Evolutionary conservation across 1,140 invertebrate genomes (phyloP), one percentile per base, ranked within the genome.

Genomic region (Myzus persicae): DNA sequence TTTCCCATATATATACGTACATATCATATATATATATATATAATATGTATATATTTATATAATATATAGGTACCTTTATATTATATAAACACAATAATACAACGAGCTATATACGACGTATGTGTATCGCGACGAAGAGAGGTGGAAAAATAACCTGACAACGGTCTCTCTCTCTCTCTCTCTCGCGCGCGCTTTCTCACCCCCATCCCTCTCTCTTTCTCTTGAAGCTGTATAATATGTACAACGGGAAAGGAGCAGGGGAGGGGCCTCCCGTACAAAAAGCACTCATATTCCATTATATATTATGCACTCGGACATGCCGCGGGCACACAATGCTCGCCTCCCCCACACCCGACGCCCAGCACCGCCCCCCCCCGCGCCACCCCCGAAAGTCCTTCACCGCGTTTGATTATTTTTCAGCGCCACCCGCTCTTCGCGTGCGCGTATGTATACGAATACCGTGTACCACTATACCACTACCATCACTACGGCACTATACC

Each of bases 241-340:
- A 76, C 59, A n/a, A 76, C 59, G 59, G 31, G 31, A n/a, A 18
- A 76, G 59, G 59, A 76, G 14, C 14, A 14, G 31, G 59, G 59
- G 59, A n/a, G 59, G 59, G 59, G 31, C 59, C 31, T 76, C n/a
- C 26, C 38, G 54, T 82, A 81, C 46, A 48, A 91, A 91, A 91
- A 91, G 90, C 90, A 81, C 90, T 91, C 90, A 91, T 91, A 91
- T 91, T 81, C 67, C 59, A 91, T 91, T 91, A 91, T 91, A 44
- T 91, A 91, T 54, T 87, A 87, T 36, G 46, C 87, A 89, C 87
- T 89, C 90, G 90, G 90, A 91, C 90, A 91, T 81, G 42, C 67
- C 31, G 31, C 31, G 42, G 31, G 22, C 54, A 67, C 26, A 91
- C 42, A 76, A 31, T 59, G 48, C n/a, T 67, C 38, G n/a, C 54